A percentile compares a stretch with the other conserved stretches of the same genome.
phyloP scores from a whole-genome alignment of 2,797 vertebrate genomes.

The Ctenosaura bakeri region DNA sequence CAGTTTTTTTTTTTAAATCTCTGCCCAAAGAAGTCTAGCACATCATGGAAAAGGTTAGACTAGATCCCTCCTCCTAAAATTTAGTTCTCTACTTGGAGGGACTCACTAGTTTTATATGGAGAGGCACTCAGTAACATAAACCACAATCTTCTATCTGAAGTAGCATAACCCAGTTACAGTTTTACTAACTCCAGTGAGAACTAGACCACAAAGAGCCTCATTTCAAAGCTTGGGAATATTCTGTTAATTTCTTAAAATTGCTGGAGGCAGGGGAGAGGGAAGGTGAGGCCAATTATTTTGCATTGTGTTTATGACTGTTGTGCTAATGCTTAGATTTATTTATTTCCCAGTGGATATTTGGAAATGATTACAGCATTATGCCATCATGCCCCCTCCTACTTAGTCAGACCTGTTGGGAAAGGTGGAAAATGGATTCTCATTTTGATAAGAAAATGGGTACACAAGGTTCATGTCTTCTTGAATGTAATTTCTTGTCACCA shows the following conservation, averaged over 20 bases:
- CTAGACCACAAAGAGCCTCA: slow-evolving; percentile 61
- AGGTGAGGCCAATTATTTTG: slow-evolving; percentile 72
- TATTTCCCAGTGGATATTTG: slow-evolving; percentile 72
- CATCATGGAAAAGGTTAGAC: background rate
- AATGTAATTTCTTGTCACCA: slow-evolving; percentile 12
- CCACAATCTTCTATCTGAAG: background rate
- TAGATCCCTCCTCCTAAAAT: background rate
- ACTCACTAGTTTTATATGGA: background rate
- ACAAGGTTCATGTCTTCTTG: background rate
- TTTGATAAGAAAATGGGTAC: background rate
- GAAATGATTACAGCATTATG: slow-evolving; percentile 67
- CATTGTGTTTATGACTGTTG: slow-evolving; percentile 76
- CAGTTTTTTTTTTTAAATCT: background rate
- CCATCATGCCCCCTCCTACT: slow-evolving; percentile 62
- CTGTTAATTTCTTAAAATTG: slow-evolving; percentile 71
- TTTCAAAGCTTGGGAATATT: slow-evolving; percentile 74
- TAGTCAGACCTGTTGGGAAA: slow-evolving; percentile 61
- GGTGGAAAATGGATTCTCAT: slow-evolving; percentile 49
- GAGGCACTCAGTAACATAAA: background rate
- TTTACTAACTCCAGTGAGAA: background rate
- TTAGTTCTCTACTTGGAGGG: background rate
- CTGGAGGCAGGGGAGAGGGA: slow-evolving; percentile 65
- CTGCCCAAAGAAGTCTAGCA: background rate
- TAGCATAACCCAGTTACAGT: background rate
- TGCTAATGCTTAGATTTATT: slow-evolving; percentile 77